Conservation (phyloP, 2,113 vertebrate genomes). For the Chionodraco myersi region DNA sequence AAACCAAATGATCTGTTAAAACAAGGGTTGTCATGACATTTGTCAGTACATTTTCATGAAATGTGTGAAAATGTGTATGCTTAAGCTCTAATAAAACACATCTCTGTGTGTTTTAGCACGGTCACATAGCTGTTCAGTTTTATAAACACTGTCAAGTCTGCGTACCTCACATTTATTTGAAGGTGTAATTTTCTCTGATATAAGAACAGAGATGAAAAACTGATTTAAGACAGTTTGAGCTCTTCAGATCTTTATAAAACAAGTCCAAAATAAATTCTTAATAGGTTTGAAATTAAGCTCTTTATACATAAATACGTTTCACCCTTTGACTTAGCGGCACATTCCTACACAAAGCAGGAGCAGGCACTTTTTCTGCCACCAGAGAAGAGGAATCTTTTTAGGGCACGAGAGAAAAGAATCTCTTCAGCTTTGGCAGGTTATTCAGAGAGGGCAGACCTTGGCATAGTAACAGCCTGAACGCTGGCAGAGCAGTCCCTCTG, state of each 20-base stretch:
- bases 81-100: slow-evolving; percentile 8
- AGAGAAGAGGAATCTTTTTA: slow-evolving; percentile 1
- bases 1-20: background rate
- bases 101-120: slow-evolving; percentile 8
- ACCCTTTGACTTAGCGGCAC: background rate
- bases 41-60: background rate
- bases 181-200: background rate
- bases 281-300: slow-evolving; percentile 16
- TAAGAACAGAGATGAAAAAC: background rate
- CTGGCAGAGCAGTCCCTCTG: slow-evolving; percentile 32
- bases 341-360: background rate
- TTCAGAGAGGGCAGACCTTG: slow-evolving; percentile 44
- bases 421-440: slow-evolving; percentile 33
- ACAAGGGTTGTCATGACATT: background rate
- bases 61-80: slow-evolving; percentile 7
- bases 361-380: background rate
- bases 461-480: slow-evolving; percentile 24
- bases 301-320: slow-evolving; percentile 5
- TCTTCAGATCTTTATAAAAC: slow-evolving; percentile 21
- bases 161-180: slow-evolving; percentile 14
- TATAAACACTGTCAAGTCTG: slow-evolving; percentile 27
- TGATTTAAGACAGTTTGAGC: background rate
- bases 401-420: slow-evolving; percentile 19
- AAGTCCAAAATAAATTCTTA: background rate
- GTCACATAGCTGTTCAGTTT: slow-evolving; percentile 3